These are phyloP conservation scores for Mycalesis mineus DNA, from an alignment of 2,888 invertebrate genomes.

Conservation along the genomic window DNA sequence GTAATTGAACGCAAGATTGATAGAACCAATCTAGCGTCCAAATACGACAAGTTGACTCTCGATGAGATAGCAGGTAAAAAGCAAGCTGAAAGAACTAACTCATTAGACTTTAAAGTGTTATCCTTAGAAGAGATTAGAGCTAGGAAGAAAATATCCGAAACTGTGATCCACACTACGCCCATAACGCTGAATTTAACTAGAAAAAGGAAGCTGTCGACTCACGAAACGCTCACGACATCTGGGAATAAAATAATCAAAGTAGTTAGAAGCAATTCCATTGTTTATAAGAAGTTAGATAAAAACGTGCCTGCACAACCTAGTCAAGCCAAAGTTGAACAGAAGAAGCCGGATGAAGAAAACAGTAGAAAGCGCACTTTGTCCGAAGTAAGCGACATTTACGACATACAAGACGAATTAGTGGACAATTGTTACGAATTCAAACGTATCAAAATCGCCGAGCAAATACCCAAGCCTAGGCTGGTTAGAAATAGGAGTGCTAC, in stretches of 20 bases:
- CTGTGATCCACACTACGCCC: constrained; percentile 38
- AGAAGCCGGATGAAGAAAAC: constrained; percentile 41
- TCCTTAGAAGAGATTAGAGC: constrained; percentile 75
- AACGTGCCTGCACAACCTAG: constrained; percentile 37
- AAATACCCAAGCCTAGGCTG: constrained; percentile 55
- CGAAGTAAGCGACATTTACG: constrained; percentile 57
- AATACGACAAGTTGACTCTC: constrained; percentile 71
- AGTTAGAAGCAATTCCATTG: constrained; percentile 66
- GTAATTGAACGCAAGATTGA: constrained; percentile 48
- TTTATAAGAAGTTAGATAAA: constrained; percentile 63
- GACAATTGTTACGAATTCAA: constrained; percentile 68
- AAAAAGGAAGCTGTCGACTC: constrained; percentile 64
- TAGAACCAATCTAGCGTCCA: constrained; percentile 47
- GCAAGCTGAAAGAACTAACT: constrained; percentile 43
- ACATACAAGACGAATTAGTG: constrained; percentile 57
- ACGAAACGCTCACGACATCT: constrained; percentile 60
- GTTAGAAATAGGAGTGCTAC: constrained; percentile 51
- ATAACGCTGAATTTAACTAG: constrained; percentile 59
- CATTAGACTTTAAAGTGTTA: constrained; percentile 67
- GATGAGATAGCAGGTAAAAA: constrained; percentile 71
- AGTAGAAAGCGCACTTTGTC: constrained; percentile 63
- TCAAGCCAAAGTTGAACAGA: constrained; percentile 44
- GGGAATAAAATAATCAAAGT: constrained; percentile 71
- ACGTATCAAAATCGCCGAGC: constrained; percentile 56
- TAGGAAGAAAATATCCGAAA: constrained; percentile 42